These are phyloP conservation scores for Bombus impatiens DNA, from an alignment of 1,140 invertebrate species.

Conservation along the genomic window DNA sequence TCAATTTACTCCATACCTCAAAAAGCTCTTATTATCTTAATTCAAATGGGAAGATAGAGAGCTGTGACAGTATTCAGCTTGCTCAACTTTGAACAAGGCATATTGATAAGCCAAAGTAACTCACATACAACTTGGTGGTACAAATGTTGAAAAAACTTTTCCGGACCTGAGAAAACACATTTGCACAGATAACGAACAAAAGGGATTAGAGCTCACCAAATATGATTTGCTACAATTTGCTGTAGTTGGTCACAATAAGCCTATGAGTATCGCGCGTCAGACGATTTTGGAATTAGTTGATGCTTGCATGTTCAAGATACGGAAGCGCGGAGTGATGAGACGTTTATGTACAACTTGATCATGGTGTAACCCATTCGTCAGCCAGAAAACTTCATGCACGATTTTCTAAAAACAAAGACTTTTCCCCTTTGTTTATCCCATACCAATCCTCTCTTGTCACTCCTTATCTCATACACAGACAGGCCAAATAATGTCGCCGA, in stretches of 20 bases:
- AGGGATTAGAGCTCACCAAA: constrained; percentile 63
- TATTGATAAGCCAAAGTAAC: constrained; percentile 6
- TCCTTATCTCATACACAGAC: constrained; percentile 27
- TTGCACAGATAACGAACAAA: constrained; percentile 54
- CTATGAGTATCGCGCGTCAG: constrained; percentile 27
- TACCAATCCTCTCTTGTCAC: constrained; percentile 48
- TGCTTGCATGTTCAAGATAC: constrained; percentile 39
- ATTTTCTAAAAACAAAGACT: constrained; percentile 72
- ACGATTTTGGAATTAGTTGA: constrained; percentile 37
- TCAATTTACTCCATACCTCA: constrained; percentile 34
- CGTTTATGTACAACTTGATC: constrained; percentile 35
- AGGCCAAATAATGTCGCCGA: constrained; percentile 39
- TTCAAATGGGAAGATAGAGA: constrained; percentile 9
- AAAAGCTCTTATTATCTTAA: constrained; percentile 8
- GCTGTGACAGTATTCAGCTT: not conserved
- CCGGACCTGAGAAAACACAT: constrained; percentile 65
- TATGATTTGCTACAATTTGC: constrained; percentile 33
- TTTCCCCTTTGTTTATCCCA: constrained; percentile 44
- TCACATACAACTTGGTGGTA: not conserved
- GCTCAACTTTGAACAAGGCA: constrained; percentile 12
- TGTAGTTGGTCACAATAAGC: constrained; percentile 33
- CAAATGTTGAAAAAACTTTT: constrained; percentile 30
- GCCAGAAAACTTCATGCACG: constrained; percentile 42
- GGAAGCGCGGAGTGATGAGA: constrained; percentile 52
- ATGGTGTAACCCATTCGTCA: constrained; percentile 31